phyloP scores from a whole-genome alignment of 1,140 invertebrate genomes.

The Amyelois transitella region DNA sequence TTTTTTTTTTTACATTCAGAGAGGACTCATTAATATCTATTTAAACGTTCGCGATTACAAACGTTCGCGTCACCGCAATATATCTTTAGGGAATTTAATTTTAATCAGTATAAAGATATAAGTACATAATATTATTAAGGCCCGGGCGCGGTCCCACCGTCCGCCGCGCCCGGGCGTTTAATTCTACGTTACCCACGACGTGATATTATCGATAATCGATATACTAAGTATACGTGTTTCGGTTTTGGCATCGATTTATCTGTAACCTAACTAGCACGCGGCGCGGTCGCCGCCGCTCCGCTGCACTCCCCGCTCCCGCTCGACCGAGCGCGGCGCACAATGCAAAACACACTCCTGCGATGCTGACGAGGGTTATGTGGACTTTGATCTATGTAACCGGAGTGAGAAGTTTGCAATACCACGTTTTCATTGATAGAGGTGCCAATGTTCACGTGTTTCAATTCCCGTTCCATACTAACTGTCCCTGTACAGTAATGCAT shows the following conservation, averaged over 20 bases:
- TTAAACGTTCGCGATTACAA: too few relatives aligned
- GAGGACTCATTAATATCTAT: constrained; percentile 64
- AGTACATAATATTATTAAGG: constrained; percentile 61
- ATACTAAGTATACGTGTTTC: constrained; percentile 68
- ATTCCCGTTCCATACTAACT: not conserved
- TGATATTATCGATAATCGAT: constrained; percentile 67
- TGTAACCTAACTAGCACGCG: constrained; percentile 51
- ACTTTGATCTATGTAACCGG: not conserved
- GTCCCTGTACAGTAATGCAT: not conserved
- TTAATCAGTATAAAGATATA: constrained; percentile 71
- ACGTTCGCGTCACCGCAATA: constrained; percentile 59
- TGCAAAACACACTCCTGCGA: too few relatives aligned
- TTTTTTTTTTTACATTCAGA: constrained; percentile 69
- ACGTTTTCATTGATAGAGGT: not conserved
- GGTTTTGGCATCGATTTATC: constrained; percentile 67
- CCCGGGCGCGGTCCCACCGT: constrained; percentile 26
- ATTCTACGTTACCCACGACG: constrained; percentile 60
- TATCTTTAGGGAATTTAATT: constrained; percentile 60
- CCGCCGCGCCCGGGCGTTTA: constrained; percentile 40
- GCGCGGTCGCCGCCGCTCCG: constrained; percentile 16
- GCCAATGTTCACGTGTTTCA: not conserved
- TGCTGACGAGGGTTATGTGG: not conserved
- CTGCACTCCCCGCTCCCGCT: constrained; percentile 4
- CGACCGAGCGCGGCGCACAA: constrained; percentile 8
- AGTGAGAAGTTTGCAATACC: not conserved